These are phyloP conservation scores for Drosophila formosana DNA, from an alignment of 2,888 invertebrate genomes.

Conservation along the genomic window DNA sequence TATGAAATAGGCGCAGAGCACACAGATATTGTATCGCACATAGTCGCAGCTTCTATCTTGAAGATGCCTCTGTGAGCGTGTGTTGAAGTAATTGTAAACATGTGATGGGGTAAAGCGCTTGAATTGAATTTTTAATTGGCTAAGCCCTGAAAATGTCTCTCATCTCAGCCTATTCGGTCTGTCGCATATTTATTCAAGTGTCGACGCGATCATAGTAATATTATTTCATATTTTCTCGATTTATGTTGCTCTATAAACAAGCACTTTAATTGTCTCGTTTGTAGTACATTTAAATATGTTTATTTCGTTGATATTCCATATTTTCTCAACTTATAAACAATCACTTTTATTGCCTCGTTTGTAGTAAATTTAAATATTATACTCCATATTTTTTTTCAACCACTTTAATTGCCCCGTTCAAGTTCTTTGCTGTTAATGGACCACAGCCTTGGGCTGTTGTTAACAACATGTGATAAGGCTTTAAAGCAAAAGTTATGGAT, in stretches of 20 bases:
- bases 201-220: constrained; percentile 24
- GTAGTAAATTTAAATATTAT: too few relatives aligned
- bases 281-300: constrained; percentile 44
- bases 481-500: constrained; percentile 60
- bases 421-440: constrained; percentile 20
- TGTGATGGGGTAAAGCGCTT: constrained; percentile 32
- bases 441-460: constrained; percentile 54
- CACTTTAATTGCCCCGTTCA: not conserved
- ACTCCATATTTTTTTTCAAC: too few relatives aligned
- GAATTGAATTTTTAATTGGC: constrained; percentile 64
- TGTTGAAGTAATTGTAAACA: constrained; percentile 43
- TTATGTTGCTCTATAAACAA: constrained; percentile 27
- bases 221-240: constrained; percentile 12
- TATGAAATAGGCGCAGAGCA: constrained; percentile 29
- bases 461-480: constrained; percentile 56
- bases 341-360: too few relatives aligned
- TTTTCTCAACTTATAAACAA: too few relatives aligned
- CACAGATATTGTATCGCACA: not conserved
- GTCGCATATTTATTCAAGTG: constrained; percentile 65
- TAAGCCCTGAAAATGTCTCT: constrained; percentile 46
- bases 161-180: constrained; percentile 12
- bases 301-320: constrained; percentile 11
- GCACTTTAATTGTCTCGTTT: constrained; percentile 52
- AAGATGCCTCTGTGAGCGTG: constrained; percentile 4
- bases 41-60: constrained; percentile 38